Conservation (phyloP, 2,797 vertebrate genomes). For the Sebastes goodei region DNA sequence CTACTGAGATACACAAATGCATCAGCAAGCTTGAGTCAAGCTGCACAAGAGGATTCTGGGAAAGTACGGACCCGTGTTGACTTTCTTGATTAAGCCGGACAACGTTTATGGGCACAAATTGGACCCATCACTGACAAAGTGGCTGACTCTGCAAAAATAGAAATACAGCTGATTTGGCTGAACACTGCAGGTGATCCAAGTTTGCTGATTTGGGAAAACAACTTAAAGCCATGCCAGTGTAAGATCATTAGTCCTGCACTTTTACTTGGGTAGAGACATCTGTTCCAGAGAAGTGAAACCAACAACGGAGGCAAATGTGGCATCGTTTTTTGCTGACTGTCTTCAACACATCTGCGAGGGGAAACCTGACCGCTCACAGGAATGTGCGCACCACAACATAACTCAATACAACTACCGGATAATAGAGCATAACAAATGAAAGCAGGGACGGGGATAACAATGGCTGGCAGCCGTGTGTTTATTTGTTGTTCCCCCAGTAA, state of each 20-base stretch:
- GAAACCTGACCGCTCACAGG: background rate
- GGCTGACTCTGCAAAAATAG: background rate
- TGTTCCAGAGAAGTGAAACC: background rate
- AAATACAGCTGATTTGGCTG: conserved; percentile 14
- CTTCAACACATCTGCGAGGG: background rate
- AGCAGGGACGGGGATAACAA: background rate
- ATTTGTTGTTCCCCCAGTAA: conserved; percentile 6
- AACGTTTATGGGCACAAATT: background rate
- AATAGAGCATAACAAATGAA: conserved; percentile 1
- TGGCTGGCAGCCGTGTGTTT: background rate
- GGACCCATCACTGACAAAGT: background rate
- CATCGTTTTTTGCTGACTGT: background rate
- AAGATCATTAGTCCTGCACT: conserved; percentile 3
- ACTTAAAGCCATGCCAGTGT: background rate
- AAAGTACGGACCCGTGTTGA: background rate
- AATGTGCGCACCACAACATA: background rate
- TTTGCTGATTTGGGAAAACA: conserved; percentile 20
- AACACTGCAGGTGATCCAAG: background rate
- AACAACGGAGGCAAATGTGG: background rate
- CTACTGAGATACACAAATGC: background rate
- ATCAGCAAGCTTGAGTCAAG: background rate
- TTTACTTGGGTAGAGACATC: background rate
- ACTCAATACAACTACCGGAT: background rate
- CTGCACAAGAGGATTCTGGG: background rate
- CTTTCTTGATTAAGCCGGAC: conserved; percentile 4